These are phyloP conservation scores for Phalanger gymnotis DNA, from an alignment of 2,797 vertebrate genomes.

Conservation along the genomic window DNA sequence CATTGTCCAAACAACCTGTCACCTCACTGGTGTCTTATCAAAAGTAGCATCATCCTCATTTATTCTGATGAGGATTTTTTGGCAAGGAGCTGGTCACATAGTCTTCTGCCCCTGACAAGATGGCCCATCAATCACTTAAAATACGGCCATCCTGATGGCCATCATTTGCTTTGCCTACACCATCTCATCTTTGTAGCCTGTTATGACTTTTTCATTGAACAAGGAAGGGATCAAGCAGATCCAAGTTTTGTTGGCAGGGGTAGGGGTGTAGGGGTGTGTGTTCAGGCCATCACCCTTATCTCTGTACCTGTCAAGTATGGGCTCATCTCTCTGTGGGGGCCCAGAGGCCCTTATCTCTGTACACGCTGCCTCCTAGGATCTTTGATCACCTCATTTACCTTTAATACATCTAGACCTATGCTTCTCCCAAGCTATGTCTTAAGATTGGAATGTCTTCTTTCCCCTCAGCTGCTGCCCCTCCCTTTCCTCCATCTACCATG, in stretches of 20 bases:
- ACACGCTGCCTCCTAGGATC: background rate
- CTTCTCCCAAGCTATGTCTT: background rate
- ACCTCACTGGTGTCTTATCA: background rate
- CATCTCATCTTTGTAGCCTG: background rate
- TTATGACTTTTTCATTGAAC: background rate
- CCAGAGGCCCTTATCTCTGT: background rate
- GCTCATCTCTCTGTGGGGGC: background rate
- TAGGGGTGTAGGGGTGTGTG: background rate
- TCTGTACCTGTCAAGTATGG: background rate
- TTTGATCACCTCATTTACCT: background rate
- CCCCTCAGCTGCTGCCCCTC: background rate
- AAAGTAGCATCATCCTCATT: background rate
- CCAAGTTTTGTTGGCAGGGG: background rate
- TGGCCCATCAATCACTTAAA: too few relatives aligned
- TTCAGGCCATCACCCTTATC: background rate
- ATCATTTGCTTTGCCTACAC: background rate
- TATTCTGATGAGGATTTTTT: background rate
- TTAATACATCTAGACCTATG: background rate
- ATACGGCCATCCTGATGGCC: background rate
- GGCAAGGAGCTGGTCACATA: background rate
- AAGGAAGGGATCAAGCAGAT: background rate
- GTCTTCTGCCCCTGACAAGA: background rate
- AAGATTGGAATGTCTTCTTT: background rate
- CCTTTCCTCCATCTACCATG: background rate
- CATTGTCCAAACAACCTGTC: background rate